Conservation (phyloP, 2,888 invertebrate genomes). For the Volucella bombylans region DNA sequence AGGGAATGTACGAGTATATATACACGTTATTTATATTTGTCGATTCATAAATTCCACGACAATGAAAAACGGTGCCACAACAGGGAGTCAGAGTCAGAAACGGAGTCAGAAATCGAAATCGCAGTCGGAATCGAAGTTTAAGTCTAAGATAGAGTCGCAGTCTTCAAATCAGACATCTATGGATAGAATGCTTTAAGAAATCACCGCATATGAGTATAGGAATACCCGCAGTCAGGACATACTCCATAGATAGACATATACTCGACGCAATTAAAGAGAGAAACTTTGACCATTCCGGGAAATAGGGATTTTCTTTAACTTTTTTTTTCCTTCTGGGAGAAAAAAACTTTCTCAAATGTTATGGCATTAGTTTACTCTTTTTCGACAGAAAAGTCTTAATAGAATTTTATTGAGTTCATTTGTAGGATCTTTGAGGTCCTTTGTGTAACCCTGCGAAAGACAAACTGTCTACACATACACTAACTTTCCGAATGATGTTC, state of each 20-base stretch:
- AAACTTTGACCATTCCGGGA: slow-evolving; percentile 67
- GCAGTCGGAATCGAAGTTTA: too few species aligned
- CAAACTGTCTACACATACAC: slow-evolving; percentile 63
- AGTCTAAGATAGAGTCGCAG: background rate
- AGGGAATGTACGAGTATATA: background rate
- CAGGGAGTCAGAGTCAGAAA: background rate
- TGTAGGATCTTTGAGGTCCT: slow-evolving; percentile 61
- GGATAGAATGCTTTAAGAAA: slow-evolving; percentile 38
- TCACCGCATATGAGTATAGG: slow-evolving; percentile 15
- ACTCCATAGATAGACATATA: slow-evolving; percentile 4
- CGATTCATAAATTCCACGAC: background rate
- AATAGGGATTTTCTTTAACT: slow-evolving; percentile 13
- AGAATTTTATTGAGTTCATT: slow-evolving; percentile 70
- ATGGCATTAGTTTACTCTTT: slow-evolving; percentile 67
- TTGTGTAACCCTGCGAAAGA: slow-evolving; percentile 50
- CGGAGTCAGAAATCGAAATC: background rate
- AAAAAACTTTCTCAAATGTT: slow-evolving; percentile 68
- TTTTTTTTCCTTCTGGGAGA: slow-evolving; percentile 18
- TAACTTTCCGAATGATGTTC: slow-evolving; percentile 51
- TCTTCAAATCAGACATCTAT: slow-evolving; percentile 6
- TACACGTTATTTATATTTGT: slow-evolving; percentile 22
- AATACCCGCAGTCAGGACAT: background rate
- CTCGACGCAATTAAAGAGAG: slow-evolving; percentile 55
- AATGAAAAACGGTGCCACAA: too few species aligned
- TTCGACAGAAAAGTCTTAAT: slow-evolving; percentile 57